phyloP scores from a whole-genome alignment of 30 jellyfish, hydroid and myxozoan genomes.

The Pseudorhiza aurosa region DNA sequence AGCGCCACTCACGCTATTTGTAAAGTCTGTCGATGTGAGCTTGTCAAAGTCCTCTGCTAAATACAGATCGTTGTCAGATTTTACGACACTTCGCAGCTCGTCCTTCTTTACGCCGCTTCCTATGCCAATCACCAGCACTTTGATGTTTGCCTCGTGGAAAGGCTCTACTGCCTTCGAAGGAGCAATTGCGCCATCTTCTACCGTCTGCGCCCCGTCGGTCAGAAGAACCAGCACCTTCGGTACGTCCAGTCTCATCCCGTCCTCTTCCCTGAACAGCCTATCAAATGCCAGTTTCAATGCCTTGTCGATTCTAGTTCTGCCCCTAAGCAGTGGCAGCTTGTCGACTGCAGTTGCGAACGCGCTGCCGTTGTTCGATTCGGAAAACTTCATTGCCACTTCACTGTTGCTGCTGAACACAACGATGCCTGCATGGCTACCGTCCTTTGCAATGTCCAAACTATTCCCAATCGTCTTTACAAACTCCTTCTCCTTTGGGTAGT shows the following conservation, averaged over 20 bases:
- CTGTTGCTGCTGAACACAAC: constrained; percentile 47
- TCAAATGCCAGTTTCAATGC: constrained; percentile 41
- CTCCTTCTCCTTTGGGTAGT: constrained; percentile 37
- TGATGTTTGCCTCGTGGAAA: constrained; percentile 47
- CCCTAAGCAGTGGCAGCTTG: constrained; percentile 55
- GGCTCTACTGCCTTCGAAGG: constrained; percentile 42
- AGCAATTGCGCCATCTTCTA: constrained; percentile 10
- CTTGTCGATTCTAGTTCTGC: constrained; percentile 42
- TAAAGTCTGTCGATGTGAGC: constrained; percentile 23
- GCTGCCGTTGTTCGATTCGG: constrained; percentile 25
- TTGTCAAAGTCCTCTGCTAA: constrained; percentile 38
- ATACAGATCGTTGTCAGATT: constrained; percentile 29
- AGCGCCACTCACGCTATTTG: constrained; percentile 21
- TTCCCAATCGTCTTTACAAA: constrained; percentile 42
- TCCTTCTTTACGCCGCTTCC: constrained; percentile 27
- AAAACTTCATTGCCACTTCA: constrained; percentile 19
- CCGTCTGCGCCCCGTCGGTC: constrained; percentile 61
- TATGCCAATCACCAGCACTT: constrained; percentile 52
- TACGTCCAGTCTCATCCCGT: constrained; percentile 59
- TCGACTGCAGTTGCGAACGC: constrained; percentile 42
- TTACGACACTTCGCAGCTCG: constrained; percentile 31
- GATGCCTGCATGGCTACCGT: constrained; percentile 61
- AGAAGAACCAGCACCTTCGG: constrained; percentile 55
- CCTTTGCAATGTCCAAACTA: constrained; percentile 5
- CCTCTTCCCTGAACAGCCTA: constrained; percentile 29